A percentile compares a stretch with the other conserved stretches of the same genome.
phyloP scores from a whole-genome alignment of 2,113 vertebrate species.

The human (Homo sapiens) region GRCh38 chr1:239213501-239214000 shows the following conservation, averaged over 20 bases:
- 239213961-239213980: not conserved
- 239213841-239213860: not conserved
- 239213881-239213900: not conserved
- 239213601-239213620: not conserved
- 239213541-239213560: not conserved
- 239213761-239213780: not conserved
- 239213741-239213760: not conserved
- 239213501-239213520: not conserved
- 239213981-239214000: not conserved
- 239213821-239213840: not conserved
- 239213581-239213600: not conserved
- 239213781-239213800: not conserved
- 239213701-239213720: not conserved
- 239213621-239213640: accelerated
- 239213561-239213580: not conserved
- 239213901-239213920: not conserved
- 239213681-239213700: not conserved
- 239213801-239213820: not conserved
- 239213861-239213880: not conserved
- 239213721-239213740: not conserved
- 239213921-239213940: not conserved
- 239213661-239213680: not conserved
- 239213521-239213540: not conserved
- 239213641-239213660: not conserved
- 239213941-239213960: not conserved